Evolutionary conservation across 37 sponge, comb jelly and placozoan genomes (phyloP).

Genomic region (Cliona cf. orientalis): DNA sequence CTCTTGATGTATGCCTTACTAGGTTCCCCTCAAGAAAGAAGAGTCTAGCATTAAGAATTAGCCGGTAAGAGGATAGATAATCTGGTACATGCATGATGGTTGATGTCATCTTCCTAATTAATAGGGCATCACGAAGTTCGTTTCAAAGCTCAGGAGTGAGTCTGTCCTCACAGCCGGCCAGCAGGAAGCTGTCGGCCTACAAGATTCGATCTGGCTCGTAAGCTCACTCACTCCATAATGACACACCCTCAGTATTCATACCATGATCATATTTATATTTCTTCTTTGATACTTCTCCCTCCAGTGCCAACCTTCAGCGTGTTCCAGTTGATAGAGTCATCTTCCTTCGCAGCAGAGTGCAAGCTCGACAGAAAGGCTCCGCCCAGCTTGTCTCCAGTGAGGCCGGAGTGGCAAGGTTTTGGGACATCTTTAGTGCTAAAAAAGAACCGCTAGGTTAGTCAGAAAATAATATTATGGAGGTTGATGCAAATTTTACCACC

Average conservation of each 20-base stretch:
- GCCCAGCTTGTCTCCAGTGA: conserved; percentile 85
- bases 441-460: no score
- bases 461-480: background rate
- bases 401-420: conserved; percentile 81
- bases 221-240: background rate
- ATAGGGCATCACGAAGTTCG: background rate
- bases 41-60: no score
- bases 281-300: background rate
- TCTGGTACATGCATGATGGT: no score
- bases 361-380: conserved; percentile 23
- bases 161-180: conserved; percentile 60
- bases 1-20: no score
- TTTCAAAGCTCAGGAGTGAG: background rate
- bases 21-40: no score
- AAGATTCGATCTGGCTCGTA: conserved; percentile 51
- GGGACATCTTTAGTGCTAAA: conserved; percentile 79
- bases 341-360: conserved; percentile 73
- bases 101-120: background rate
- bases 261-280: no score
- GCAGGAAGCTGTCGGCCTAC: conserved; percentile 58
- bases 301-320: conserved; percentile 15
- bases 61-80: no score
- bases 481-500: no score
- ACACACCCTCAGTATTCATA: background rate
- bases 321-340: conserved; percentile 89